These are phyloP conservation scores for Marcusenius ussheri DNA, from an alignment of 2,113 vertebrate genomes.

Conservation along the genomic window DNA sequence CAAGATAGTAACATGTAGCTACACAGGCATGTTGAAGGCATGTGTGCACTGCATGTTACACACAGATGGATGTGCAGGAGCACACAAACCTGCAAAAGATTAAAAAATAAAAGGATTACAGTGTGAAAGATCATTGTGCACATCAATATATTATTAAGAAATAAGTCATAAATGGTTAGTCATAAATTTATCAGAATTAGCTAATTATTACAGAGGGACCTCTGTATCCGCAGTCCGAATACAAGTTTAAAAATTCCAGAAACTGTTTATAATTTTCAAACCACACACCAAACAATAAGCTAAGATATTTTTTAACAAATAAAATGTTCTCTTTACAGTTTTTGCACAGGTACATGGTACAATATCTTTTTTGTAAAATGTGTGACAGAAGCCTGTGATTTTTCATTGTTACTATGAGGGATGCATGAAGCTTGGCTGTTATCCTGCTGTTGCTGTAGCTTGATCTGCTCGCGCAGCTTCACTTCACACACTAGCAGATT, in stretches of 20 bases:
- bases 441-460: no score
- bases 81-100: neutral
- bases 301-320: no score
- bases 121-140: neutral
- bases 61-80: neutral
- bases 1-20: no score
- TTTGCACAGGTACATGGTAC: neutral
- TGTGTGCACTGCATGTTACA: neutral
- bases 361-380: neutral
- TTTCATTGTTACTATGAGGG: no score
- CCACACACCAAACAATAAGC: neutral
- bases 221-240: neutral
- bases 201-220: neutral
- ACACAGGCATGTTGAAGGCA: neutral
- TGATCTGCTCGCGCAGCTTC: no score
- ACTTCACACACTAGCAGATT: no score
- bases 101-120: neutral
- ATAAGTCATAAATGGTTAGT: neutral
- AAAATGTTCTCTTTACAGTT: neutral
- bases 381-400: neutral
- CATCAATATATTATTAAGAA: neutral
- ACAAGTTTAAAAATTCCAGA: neutral
- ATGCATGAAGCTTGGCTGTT: no score
- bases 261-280: neutral
- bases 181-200: neutral